phyloP scores from a whole-genome alignment of 2,888 invertebrate species.

The Eupelmus urozonus region DNA sequence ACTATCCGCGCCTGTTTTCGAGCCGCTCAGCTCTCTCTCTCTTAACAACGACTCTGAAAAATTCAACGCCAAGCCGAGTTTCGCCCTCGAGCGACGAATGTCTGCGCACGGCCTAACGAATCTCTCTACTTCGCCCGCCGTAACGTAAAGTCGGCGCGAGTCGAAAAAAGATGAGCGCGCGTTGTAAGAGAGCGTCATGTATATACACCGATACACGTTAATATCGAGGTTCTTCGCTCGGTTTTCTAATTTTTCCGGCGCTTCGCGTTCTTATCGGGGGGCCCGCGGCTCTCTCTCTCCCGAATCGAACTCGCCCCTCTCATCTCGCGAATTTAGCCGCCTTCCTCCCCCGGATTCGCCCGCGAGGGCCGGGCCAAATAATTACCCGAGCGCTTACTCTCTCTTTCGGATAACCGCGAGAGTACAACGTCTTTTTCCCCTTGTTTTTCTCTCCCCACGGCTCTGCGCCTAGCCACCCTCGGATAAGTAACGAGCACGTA shows the following conservation, averaged over 20 bases:
- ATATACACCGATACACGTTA: slow-evolving; percentile 48
- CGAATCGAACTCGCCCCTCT: slow-evolving; percentile 49
- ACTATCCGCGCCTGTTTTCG: slow-evolving; percentile 44
- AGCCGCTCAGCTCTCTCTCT: not conserved
- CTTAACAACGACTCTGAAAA: no score
- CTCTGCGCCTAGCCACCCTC: slow-evolving; percentile 9
- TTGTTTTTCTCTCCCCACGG: slow-evolving; percentile 34
- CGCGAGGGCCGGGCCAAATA: slow-evolving; percentile 60
- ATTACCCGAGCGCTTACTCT: slow-evolving; percentile 61
- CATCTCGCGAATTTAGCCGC: slow-evolving; percentile 46
- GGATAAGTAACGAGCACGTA: slow-evolving; percentile 61
- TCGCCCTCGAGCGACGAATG: slow-evolving; percentile 54
- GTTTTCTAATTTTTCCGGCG: slow-evolving; percentile 57
- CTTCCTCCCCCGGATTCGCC: slow-evolving; percentile 36
- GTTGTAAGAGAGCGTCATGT: not conserved
- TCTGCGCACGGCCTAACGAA: slow-evolving; percentile 58
- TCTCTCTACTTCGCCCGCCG: slow-evolving; percentile 22
- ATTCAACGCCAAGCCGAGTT: not conserved
- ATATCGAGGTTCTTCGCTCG: slow-evolving; percentile 33
- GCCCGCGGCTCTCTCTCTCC: slow-evolving; percentile 37
- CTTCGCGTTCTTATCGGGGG: slow-evolving; percentile 50
- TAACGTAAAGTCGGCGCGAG: no score
- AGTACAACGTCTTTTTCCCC: slow-evolving; percentile 50
- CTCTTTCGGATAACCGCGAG: slow-evolving; percentile 47
- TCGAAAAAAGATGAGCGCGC: not conserved